Base-by-base conservation (phyloP, 2,797 vertebrate genomes). In the Myotis planiceps region DNA sequence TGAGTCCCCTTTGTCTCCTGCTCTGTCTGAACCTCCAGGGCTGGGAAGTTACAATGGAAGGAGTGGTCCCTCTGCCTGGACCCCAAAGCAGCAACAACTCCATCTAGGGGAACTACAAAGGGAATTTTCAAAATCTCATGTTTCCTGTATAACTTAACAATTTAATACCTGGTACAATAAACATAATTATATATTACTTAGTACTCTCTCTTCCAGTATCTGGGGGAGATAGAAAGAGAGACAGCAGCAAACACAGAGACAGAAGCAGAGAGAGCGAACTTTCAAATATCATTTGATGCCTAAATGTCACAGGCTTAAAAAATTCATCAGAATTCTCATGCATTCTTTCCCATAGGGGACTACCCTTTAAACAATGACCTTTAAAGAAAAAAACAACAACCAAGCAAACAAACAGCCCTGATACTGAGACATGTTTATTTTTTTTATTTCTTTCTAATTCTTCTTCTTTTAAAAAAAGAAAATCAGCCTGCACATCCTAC, bases 291-390 rank as follows among this genome's bases (percentile, higher is more conserved):
- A 90, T 92, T 96, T 90, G 93, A 95, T 71, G 81, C 81, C 75
- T 90, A 96, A 97, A 97, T 97, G 95, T 97, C 97, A 97, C 63
- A 60, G 49, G 90, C 90, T 96, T 95, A 75, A 97, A 95, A 96
- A 92, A 93, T 96, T 95, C 96, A 96, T 81, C 95, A 95, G 90
- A 93, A 66, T 79, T 92, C 92, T 96, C 88, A 32, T 39, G 72
- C 78, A 81, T 94, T 97, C 65, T 96, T 96, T 95, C 96, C 97
- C 95, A 97, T 37, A 88, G 95, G 92, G 93, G 84, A 71, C 81
- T 96, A 94, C 88, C 92, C 90, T 97, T 97, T 97, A 93, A 95
- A 96, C 93, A 96, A 96, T 86, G 97, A 97, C 97, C 96, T 97
- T 97, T 97, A 27, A 92, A 88, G 97, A 94, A 51, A 32, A n/a